Conservation (phyloP, 2,113 vertebrate species). For the Philantomba maxwellii region DNA sequence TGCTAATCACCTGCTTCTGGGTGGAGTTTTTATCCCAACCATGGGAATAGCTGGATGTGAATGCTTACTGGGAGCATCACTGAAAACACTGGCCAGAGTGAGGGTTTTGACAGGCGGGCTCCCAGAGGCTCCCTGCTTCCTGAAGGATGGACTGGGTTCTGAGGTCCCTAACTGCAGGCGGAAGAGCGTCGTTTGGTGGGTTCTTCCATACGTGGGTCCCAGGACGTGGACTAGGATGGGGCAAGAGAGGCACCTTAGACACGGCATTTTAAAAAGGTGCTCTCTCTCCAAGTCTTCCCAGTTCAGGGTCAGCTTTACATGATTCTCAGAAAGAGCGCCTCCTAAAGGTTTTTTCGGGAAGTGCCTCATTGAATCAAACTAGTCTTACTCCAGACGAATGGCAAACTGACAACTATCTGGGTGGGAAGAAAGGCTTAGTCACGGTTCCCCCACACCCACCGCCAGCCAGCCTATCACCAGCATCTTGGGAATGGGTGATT, state of each 20-base stretch:
- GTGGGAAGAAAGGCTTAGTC: not conserved
- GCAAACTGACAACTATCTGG: not conserved
- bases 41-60: not conserved
- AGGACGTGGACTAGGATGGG: not conserved
- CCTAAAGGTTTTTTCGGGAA: not conserved
- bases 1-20: not conserved
- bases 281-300: too few species aligned
- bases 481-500: not conserved
- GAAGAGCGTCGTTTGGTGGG: accelerated
- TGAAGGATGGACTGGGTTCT: not conserved
- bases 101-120: not conserved
- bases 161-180: accelerated
- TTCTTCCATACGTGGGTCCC: not conserved
- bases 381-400: too few species aligned
- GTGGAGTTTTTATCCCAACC: not conserved
- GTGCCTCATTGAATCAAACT: not conserved
- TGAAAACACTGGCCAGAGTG: not conserved
- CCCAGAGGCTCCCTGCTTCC: not conserved
- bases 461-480: not conserved
- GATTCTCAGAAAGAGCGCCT: accelerated
- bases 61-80: not conserved
- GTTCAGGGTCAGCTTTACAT: not conserved
- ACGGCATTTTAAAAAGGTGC: accelerated
- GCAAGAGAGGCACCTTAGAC: not conserved
- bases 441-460: too few species aligned